Percentiles rank a stretch among this genome's conserved stretches.
Evolutionary conservation across 1,140 invertebrate genomes (phyloP).

Genomic region (Rhagoletis zephyria): DNA sequence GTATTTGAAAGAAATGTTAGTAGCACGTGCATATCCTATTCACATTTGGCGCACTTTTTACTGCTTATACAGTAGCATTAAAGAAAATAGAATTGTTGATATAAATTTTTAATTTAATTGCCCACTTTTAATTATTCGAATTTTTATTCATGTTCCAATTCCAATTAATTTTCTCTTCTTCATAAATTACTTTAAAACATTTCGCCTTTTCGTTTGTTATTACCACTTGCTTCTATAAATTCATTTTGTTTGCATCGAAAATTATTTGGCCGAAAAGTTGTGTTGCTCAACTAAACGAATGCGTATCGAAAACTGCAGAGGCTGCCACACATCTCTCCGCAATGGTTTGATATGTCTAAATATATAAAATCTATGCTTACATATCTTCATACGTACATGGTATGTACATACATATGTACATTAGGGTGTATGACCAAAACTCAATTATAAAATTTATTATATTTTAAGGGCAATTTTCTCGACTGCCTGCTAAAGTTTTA

Average conservation of each 20-base stretch:
- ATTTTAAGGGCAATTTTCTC: no score
- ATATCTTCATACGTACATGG: background rate
- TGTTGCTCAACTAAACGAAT: background rate
- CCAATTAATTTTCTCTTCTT: no score
- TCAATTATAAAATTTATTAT: no score
- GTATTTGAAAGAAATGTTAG: background rate
- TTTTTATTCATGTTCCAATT: no score
- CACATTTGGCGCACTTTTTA: no score
- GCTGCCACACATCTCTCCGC: slow-evolving; percentile 9
- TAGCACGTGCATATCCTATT: background rate
- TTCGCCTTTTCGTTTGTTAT: background rate
- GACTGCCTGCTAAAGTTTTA: no score
- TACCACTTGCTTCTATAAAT: background rate
- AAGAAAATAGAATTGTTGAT: no score
- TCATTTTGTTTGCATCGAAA: background rate
- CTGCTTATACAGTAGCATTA: no score
- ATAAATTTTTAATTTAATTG: no score
- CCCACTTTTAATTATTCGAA: no score
- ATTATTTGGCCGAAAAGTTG: background rate
- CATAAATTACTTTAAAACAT: background rate
- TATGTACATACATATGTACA: background rate
- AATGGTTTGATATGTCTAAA: slow-evolving; percentile 37
- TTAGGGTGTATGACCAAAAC: no score
- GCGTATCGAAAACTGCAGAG: slow-evolving; percentile 19
- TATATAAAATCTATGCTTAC: background rate